Evolutionary conservation across 2,888 invertebrate species (phyloP).

Genomic region (Drosophila planitibia): DNA sequence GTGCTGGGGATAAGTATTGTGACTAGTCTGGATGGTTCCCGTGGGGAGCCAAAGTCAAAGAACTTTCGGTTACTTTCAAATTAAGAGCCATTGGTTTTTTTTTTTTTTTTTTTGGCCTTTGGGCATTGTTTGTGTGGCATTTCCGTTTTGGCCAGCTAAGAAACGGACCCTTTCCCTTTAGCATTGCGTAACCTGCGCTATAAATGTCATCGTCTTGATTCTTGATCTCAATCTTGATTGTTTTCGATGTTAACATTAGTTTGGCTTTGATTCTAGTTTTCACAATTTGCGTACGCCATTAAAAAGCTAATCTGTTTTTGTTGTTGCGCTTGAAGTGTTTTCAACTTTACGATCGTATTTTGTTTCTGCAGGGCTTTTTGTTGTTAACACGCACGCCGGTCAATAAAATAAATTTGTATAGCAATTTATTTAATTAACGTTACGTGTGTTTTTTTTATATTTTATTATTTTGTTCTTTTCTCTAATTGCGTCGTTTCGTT

Average conservation of each 20-base stretch:
- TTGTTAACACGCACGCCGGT: conserved; percentile 63
- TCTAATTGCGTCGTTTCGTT: conserved; percentile 47
- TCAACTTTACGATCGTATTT: conserved; percentile 40
- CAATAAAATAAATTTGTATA: conserved; percentile 68
- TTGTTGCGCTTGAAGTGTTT: conserved; percentile 24
- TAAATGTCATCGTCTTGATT: conserved; percentile 57
- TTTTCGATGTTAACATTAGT: conserved; percentile 23
- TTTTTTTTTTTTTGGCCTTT: neutral
- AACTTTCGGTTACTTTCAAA: conserved; percentile 72
- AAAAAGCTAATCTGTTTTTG: conserved; percentile 41
- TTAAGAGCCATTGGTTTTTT: conserved; percentile 29
- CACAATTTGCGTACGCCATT: conserved; percentile 29
- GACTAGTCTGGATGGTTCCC: conserved; percentile 23
- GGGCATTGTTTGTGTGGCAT: conserved; percentile 54
- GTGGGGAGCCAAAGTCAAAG: conserved; percentile 61
- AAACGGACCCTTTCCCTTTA: conserved; percentile 32
- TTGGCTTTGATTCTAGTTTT: conserved; percentile 21
- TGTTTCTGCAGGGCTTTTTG: conserved; percentile 21
- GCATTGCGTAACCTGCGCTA: conserved; percentile 54
- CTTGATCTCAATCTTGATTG: conserved; percentile 15
- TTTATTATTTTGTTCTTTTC: conserved; percentile 19
- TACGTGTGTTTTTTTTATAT: conserved; percentile 22
- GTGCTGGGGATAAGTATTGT: conserved; percentile 22
- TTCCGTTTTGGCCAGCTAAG: conserved; percentile 60
- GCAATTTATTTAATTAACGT: conserved; percentile 66